phyloP scores from a whole-genome alignment of 2,113 vertebrate genomes.

The Epinephelus cyanopodus region DNA sequence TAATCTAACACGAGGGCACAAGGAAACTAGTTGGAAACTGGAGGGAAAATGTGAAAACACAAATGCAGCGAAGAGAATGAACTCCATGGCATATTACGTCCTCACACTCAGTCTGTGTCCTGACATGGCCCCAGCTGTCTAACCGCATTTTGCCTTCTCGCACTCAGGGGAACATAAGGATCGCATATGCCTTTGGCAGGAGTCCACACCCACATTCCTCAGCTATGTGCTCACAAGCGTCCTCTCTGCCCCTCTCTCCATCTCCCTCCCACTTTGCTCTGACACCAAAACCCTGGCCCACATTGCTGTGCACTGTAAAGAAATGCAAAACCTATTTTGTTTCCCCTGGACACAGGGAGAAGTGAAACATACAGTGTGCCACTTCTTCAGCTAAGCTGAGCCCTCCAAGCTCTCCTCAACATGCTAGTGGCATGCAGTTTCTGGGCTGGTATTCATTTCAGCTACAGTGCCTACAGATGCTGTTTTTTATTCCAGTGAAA shows the following conservation, averaged over 20 bases:
- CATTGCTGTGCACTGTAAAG: constrained; percentile 66
- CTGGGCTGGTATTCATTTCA: not conserved
- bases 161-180: constrained; percentile 78
- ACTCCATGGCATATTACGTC: constrained; percentile 48
- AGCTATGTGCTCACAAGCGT: constrained; percentile 78
- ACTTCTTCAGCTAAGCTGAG: not conserved
- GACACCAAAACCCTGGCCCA: constrained; percentile 77
- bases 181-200: constrained; percentile 81
- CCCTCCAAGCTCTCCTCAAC: constrained; percentile 40
- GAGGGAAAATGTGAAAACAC: not conserved
- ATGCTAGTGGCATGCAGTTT: not conserved
- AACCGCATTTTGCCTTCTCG: constrained; percentile 63
- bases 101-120: constrained; percentile 72
- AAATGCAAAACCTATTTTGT: constrained; percentile 52
- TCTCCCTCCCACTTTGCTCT: constrained; percentile 57
- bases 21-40: constrained; percentile 16
- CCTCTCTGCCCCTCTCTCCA: constrained; percentile 42
- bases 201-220: constrained; percentile 83
- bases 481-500: constrained; percentile 28
- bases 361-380: constrained; percentile 26
- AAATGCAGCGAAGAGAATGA: constrained; percentile 44
- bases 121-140: constrained; percentile 71
- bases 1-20: constrained; percentile 2
- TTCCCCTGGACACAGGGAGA: constrained; percentile 17
- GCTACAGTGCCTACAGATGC: not conserved